phyloP scores from a whole-genome alignment of 2,113 vertebrate species.

The Rhabdornis inornatus region DNA sequence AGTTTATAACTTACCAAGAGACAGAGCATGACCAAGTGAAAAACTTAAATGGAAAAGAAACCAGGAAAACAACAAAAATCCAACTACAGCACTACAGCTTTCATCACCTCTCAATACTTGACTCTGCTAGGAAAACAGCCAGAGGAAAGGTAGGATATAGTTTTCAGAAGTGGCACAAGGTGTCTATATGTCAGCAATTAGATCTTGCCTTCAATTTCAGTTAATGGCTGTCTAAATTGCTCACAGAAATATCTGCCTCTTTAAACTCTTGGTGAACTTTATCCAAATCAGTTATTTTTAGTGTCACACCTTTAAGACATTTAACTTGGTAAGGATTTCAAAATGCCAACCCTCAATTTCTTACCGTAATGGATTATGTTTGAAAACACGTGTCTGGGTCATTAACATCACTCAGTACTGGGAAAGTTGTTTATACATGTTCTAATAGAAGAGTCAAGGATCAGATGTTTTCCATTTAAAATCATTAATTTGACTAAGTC shows the following conservation, averaged over 20 bases:
- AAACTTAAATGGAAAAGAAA: neutral
- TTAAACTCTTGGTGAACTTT: neutral
- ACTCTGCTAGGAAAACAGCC: neutral
- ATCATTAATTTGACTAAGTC: neutral
- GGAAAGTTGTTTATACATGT: neutral
- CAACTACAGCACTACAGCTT: neutral
- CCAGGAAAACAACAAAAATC: neutral
- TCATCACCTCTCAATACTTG: neutral
- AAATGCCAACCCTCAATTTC: neutral
- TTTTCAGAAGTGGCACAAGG: neutral
- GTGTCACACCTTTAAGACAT: neutral
- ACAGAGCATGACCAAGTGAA: neutral
- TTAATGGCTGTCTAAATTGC: neutral
- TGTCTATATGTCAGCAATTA: neutral
- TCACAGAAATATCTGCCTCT: neutral
- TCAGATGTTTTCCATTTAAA: neutral
- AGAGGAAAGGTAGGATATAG: neutral
- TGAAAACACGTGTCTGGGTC: neutral
- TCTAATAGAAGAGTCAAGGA: neutral
- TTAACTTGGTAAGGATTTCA: neutral
- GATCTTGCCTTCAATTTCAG: neutral
- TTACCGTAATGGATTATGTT: neutral
- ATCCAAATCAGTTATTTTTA: neutral
- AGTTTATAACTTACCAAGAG: neutral
- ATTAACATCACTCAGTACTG: neutral